Evolutionary conservation across 2,888 invertebrate genomes (phyloP).

Genomic region (Unio pictorum): DNA sequence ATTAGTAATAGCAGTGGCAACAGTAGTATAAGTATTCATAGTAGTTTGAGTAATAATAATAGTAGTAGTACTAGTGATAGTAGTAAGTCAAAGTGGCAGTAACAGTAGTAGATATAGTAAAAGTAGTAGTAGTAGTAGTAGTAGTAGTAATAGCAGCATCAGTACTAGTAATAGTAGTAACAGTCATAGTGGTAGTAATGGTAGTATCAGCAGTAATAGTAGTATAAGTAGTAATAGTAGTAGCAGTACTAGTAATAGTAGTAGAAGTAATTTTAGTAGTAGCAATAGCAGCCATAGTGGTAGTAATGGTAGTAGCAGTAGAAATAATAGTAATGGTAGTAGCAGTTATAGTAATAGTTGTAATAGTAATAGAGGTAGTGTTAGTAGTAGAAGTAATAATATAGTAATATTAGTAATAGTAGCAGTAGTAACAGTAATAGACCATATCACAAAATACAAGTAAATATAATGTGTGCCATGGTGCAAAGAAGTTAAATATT

Average conservation of each 20-base stretch:
- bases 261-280: background rate
- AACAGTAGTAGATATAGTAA: constrained; percentile 1
- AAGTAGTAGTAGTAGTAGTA: no score
- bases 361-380: background rate
- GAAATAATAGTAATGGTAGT: constrained; percentile 5
- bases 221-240: constrained; percentile 2
- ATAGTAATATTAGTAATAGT: background rate
- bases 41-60: constrained; percentile 7
- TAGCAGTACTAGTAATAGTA: constrained; percentile 7
- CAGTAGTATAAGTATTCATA: constrained; percentile 2
- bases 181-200: constrained; percentile 9
- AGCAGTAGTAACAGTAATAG: background rate
- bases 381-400: background rate
- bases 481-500: no score
- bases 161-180: background rate
- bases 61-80: constrained; percentile 5
- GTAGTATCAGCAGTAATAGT: background rate
- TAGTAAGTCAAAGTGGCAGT: background rate
- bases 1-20: background rate
- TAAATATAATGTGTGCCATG: no score
- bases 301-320: background rate
- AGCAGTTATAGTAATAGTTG: background rate
- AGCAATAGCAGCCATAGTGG: background rate
- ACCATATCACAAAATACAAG: no score
- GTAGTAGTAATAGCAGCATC: no score